These are phyloP conservation scores for Coelinius sp. DNA, from an alignment of 2,888 invertebrate genomes.

Conservation along the genomic window DNA sequence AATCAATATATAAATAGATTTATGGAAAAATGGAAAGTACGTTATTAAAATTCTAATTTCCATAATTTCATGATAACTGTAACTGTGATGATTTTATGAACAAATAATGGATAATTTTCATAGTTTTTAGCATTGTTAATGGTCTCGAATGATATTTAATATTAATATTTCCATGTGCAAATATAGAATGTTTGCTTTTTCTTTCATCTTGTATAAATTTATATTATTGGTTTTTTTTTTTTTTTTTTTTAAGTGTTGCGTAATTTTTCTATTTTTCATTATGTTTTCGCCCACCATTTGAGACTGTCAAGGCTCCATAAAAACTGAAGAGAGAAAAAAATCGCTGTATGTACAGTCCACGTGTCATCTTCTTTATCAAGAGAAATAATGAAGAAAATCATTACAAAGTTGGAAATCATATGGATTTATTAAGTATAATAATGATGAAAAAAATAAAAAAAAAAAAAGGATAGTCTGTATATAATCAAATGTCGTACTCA, in stretches of 20 bases:
- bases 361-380: not conserved
- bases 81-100: conserved; percentile 69
- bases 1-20: conserved; percentile 24
- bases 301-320: not conserved
- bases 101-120: conserved; percentile 42
- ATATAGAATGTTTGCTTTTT: conserved; percentile 45
- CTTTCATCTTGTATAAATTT: not conserved
- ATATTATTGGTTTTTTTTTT: conserved; percentile 1
- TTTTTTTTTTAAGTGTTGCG: not conserved
- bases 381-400: not conserved
- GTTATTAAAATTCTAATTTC: conserved; percentile 8
- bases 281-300: not conserved
- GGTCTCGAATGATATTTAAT: conserved; percentile 43
- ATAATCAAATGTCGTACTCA: conserved; percentile 5
- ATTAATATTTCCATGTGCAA: conserved; percentile 42
- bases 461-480: not conserved
- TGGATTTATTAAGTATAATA: conserved; percentile 6
- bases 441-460: too few relatives aligned
- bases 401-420: conserved; percentile 8
- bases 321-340: not conserved
- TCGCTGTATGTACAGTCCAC: conserved; percentile 15
- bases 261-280: too few relatives aligned
- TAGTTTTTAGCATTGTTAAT: conserved; percentile 9
- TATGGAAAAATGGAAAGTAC: conserved; percentile 25
- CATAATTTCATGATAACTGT: conserved; percentile 64